Base-by-base conservation (phyloP, 2,888 invertebrate genomes). In the Aspidiotus rigidus region DNA sequence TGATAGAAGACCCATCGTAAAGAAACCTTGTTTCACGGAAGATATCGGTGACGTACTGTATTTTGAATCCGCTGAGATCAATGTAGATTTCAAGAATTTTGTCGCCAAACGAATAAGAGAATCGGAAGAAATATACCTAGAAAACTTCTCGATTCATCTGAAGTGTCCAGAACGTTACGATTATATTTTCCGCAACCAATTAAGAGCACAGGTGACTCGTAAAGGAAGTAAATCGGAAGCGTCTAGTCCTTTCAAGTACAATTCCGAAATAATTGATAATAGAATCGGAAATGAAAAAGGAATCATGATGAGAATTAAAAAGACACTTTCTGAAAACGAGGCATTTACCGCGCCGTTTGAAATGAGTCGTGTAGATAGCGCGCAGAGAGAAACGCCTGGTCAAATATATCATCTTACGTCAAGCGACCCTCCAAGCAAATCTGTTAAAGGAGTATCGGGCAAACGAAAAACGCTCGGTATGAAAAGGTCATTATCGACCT, bases 401-500 rank as follows among this genome's bases (percentile, higher is more conserved):
- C 7, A 44, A 16, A 17, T 17, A 49, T 3, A 8, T 53, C 10
- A 10, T 16, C 6, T 6, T 7, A 41, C 16, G 7, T 40, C 41
- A n/a, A 17, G 7, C 10, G 40, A 7, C 17, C 13, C 16, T 57
- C 11, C 15, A 57, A 42, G 9, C 11, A 15, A 16, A 15, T 28
- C 56, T 11, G 49, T 49, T 16, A 67, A 67, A 28, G 57, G 41
- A 60, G 28, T 41, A 39, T 28, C 39, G 28, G 60, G 8, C 10
- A 62, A 62, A 49, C 40, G 59, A 49, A 67, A 53, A n/a, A 67
- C 67, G 7, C 57, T 67, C 6, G 67, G 67, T 10, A 67, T 67
- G 9, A 67, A 60, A 15, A 67, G 60, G 44, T 39, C 17, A 39
- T 13, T 59, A 10, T 59, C 59, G 39, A 59, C 10, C 7, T 11